phyloP scores from a whole-genome alignment of 2,888 invertebrate genomes.

The Altica lythri region DNA sequence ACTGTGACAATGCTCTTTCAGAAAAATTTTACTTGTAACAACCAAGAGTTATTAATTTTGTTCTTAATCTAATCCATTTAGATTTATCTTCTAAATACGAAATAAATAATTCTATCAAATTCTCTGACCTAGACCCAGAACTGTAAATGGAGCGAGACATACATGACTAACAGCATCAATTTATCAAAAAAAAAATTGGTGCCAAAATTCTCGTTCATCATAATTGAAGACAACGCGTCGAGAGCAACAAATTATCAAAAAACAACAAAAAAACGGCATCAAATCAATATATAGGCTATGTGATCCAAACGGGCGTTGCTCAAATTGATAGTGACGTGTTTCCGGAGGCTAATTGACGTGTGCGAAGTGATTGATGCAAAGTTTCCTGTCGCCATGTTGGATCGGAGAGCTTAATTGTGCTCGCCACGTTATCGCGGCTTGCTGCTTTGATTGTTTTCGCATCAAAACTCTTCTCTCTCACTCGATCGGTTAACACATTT shows the following conservation, averaged over 20 bases:
- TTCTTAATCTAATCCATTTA: too few relatives aligned
- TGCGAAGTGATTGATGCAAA: constrained; percentile 58
- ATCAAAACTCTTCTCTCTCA: constrained; percentile 42
- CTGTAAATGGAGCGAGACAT: neutral
- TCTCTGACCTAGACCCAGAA: constrained; percentile 11
- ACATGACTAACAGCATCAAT: constrained; percentile 5
- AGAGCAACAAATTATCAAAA: constrained; percentile 39
- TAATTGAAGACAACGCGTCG: constrained; percentile 29
- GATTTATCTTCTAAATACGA: too few relatives aligned
- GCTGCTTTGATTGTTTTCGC: constrained; percentile 42
- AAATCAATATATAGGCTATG: constrained; percentile 53
- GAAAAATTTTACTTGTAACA: too few relatives aligned
- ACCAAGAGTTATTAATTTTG: too few relatives aligned
- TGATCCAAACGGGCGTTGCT: constrained; percentile 51
- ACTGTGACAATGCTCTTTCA: too few relatives aligned
- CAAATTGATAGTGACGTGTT: constrained; percentile 60
- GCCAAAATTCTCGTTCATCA: constrained; percentile 19
- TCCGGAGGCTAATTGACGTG: constrained; percentile 59
- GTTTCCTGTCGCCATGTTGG: constrained; percentile 58
- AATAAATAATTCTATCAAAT: neutral
- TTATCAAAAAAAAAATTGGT: constrained; percentile 13
- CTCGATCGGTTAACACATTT: constrained; percentile 31
- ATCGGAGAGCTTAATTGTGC: constrained; percentile 55
- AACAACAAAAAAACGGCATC: constrained; percentile 31
- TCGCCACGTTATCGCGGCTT: constrained; percentile 26